A percentile compares a stretch with the other conserved stretches of the same genome.
Conservation (phyloP, 1,140 invertebrate genomes). For the Nasonia longicornis region DNA sequence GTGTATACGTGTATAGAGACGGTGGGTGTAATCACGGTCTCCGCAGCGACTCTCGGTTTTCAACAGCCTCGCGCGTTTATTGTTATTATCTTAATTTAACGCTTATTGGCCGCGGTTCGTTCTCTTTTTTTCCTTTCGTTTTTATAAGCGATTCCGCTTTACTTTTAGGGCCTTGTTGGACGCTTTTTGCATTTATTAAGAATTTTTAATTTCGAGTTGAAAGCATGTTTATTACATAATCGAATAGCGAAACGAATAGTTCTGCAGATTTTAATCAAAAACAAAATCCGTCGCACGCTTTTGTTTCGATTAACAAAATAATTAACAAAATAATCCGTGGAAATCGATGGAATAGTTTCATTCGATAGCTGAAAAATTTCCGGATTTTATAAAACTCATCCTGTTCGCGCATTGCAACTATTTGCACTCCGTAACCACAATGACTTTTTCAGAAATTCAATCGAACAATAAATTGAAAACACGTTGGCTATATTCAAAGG, state of each 20-base stretch:
- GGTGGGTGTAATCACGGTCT: neutral
- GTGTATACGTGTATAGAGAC: neutral
- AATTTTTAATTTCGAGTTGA: too few relatives aligned
- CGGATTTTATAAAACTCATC: too few relatives aligned
- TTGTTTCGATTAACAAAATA: too few relatives aligned
- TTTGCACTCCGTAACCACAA: neutral
- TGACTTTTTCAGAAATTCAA: constrained; percentile 17
- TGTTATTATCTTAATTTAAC: constrained; percentile 21
- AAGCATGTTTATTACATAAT: too few relatives aligned
- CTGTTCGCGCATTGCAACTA: neutral
- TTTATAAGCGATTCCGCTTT: neutral
- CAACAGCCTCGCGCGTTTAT: constrained; percentile 2
- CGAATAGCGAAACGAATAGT: too few relatives aligned
- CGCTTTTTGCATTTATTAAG: neutral
- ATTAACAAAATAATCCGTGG: too few relatives aligned
- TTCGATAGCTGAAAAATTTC: too few relatives aligned
- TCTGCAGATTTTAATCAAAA: too few relatives aligned
- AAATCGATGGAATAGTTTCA: too few relatives aligned
- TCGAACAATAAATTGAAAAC: neutral
- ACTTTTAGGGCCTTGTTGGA: too few relatives aligned
- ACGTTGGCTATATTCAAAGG: constrained; percentile 29
- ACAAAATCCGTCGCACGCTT: too few relatives aligned
- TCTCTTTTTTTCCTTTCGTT: neutral
- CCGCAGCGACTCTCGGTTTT: neutral
- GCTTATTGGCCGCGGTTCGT: constrained; percentile 10